These are phyloP conservation scores for Strigamia transsilvanica DNA, from an alignment of 2,888 invertebrate genomes.

Conservation along the genomic window DNA sequence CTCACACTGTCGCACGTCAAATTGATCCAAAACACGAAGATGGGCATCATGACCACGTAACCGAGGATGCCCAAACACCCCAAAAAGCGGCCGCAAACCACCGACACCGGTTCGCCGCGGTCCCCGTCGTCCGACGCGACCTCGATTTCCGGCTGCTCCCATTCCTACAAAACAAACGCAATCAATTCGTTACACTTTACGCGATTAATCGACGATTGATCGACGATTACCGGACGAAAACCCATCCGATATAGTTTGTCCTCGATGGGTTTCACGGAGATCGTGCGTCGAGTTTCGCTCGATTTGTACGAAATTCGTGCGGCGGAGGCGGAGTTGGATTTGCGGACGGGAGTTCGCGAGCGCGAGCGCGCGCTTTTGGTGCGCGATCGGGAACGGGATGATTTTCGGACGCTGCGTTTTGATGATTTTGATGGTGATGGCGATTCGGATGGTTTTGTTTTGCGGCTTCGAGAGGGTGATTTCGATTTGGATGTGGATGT, in stretches of 20 bases:
- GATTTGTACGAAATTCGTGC: too few relatives aligned
- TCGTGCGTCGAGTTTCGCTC: too few relatives aligned
- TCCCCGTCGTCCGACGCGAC: background rate
- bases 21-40: conserved; percentile 1
- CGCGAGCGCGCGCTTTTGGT: background rate
- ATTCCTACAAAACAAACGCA: background rate
- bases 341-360: background rate
- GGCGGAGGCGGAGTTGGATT: too few relatives aligned
- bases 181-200: too few relatives aligned
- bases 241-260: background rate
- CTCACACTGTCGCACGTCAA: conserved; percentile 3
- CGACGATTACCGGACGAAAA: background rate
- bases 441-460: too few relatives aligned
- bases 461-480: background rate
- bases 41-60: background rate
- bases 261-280: background rate
- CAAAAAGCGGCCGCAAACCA: background rate
- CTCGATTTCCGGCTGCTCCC: background rate
- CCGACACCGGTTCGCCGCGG: background rate
- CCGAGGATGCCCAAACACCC: too few relatives aligned
- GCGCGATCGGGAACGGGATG: background rate
- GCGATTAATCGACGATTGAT: background rate
- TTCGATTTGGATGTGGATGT: background rate
- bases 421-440: too few relatives aligned
- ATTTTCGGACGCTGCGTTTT: background rate